These are phyloP conservation scores for Gyps fulvus DNA, from an alignment of 2,113 vertebrate genomes.

Conservation along the genomic window DNA sequence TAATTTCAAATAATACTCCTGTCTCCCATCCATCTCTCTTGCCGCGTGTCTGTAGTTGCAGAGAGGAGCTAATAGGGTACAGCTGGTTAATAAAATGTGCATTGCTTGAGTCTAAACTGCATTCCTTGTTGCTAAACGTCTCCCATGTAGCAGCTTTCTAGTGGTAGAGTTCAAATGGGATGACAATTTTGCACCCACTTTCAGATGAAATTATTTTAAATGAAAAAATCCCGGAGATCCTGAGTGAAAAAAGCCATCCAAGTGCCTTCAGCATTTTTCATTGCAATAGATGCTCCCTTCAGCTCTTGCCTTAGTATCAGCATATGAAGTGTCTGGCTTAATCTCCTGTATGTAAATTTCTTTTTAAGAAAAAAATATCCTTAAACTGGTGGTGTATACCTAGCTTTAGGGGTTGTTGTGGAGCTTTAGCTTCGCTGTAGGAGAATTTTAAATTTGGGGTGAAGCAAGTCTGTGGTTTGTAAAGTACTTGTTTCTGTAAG, in stretches of 20 bases:
- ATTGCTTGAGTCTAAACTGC: not conserved
- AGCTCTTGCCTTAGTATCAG: not conserved
- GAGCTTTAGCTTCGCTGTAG: not conserved
- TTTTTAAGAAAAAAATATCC: not conserved
- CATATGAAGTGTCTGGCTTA: not conserved
- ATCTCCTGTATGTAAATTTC: not conserved
- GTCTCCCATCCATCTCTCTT: not conserved
- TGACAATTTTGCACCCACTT: not conserved
- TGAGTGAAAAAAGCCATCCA: not conserved
- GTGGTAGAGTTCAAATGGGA: not conserved
- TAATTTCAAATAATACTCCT: not conserved
- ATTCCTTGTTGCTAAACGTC: not conserved
- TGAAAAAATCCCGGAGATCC: not conserved
- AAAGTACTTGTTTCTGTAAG: not conserved
- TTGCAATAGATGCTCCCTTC: not conserved
- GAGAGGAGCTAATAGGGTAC: not conserved
- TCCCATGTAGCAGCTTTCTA: not conserved
- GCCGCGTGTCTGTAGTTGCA: accelerated
- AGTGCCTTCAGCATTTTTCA: not conserved
- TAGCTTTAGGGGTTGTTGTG: not conserved
- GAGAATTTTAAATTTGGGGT: not conserved
- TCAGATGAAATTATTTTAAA: not conserved
- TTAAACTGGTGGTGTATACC: not conserved
- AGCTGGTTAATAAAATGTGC: not conserved
- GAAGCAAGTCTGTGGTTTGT: not conserved